These are phyloP conservation scores for Drosophila picticornis DNA, from an alignment of 2,888 invertebrate species.

Conservation along the genomic window DNA sequence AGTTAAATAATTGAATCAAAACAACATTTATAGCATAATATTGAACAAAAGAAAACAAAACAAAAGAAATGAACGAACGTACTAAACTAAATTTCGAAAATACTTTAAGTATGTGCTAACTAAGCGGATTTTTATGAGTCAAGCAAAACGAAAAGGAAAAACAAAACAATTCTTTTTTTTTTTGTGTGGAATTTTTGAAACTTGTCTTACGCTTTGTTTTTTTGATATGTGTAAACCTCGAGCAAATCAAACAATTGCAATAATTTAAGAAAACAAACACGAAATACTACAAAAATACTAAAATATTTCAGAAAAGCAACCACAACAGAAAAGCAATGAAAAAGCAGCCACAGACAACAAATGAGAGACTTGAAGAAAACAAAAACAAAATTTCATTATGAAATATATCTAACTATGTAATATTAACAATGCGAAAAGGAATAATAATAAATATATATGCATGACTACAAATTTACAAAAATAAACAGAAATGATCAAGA, in stretches of 20 bases:
- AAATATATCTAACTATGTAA: constrained; percentile 44
- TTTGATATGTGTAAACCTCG: constrained; percentile 36
- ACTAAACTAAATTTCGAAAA: constrained; percentile 48
- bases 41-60: constrained; percentile 3
- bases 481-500: constrained; percentile 18
- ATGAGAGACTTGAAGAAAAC: constrained; percentile 58
- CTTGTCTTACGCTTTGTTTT: constrained; percentile 11
- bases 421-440: constrained; percentile 25
- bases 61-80: constrained; percentile 7
- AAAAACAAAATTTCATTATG: constrained; percentile 50
- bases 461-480: constrained; percentile 66
- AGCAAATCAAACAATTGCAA: constrained; percentile 51
- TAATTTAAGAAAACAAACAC: constrained; percentile 12
- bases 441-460: constrained; percentile 42
- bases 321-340: constrained; percentile 12
- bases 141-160: constrained; percentile 12
- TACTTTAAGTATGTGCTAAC: constrained; percentile 55
- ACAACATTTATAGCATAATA: constrained; percentile 55
- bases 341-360: constrained; percentile 62
- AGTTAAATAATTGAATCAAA: constrained; percentile 47
- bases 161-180: no score
- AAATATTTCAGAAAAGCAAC: constrained; percentile 23
- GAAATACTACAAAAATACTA: constrained; percentile 26
- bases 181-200: constrained; percentile 11
- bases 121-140: constrained; percentile 40